A percentile compares a stretch with the other conserved stretches of the same genome.
phyloP scores from a whole-genome alignment of 2,113 vertebrate species.

The Spea multiplicata region DNA sequence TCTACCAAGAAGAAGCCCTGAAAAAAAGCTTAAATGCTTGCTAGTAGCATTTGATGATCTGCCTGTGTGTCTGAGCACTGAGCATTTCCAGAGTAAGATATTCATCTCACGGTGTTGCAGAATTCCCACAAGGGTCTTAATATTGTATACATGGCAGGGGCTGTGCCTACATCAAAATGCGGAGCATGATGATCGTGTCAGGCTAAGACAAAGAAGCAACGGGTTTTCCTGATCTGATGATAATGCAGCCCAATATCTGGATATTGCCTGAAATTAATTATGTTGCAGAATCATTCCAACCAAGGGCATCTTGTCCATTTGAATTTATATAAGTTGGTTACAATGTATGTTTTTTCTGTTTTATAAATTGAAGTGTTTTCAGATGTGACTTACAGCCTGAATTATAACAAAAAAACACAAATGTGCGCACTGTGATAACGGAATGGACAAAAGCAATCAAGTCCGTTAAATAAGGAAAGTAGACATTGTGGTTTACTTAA shows the following conservation, averaged over 20 bases:
- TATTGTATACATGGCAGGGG: slow-evolving; percentile 11
- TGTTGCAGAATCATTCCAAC: background rate
- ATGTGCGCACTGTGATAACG: slow-evolving; percentile 6
- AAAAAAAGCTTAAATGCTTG: slow-evolving; percentile 11
- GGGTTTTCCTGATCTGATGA: slow-evolving; percentile 31
- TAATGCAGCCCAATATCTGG: slow-evolving; percentile 33
- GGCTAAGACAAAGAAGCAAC: background rate
- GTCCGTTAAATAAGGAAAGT: background rate
- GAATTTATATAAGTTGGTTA: slow-evolving; percentile 13
- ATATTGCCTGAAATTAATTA: slow-evolving; percentile 38
- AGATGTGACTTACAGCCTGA: background rate
- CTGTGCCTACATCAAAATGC: slow-evolving; percentile 11
- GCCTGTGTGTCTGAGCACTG: slow-evolving; percentile 1
- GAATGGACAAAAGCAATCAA: background rate
- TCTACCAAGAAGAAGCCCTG: slow-evolving; percentile 6
- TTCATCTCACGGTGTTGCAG: slow-evolving; percentile 19
- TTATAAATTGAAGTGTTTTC: slow-evolving; percentile 10
- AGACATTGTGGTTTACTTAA: slow-evolving; percentile 16
- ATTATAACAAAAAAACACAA: background rate
- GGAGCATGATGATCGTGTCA: background rate
- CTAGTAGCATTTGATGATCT: background rate
- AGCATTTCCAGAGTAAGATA: slow-evolving; percentile 31
- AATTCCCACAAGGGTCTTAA: slow-evolving; percentile 29
- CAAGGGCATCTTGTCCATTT: slow-evolving; percentile 14
- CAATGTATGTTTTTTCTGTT: slow-evolving; percentile 7